These are phyloP conservation scores for Anser brachyrhynchus DNA, from an alignment of 2,113 vertebrate species.

Conservation along the genomic window DNA sequence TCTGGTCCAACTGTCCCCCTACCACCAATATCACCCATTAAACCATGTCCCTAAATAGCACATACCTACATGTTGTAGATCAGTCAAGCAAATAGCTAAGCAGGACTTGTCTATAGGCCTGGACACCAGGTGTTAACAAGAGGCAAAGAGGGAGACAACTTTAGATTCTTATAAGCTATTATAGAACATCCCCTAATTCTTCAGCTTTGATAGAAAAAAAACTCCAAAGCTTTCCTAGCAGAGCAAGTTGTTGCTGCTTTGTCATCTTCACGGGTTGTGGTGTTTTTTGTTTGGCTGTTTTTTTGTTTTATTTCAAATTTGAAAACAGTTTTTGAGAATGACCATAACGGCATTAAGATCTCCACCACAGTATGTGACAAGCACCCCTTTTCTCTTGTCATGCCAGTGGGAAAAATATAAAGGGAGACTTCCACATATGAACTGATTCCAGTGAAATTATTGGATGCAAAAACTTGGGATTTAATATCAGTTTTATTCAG, in stretches of 20 bases:
- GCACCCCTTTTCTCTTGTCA: not conserved
- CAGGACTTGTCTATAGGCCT: not conserved
- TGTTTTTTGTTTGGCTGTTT: not conserved
- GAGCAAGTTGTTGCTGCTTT: not conserved
- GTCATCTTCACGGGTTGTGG: not conserved
- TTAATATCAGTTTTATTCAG: not conserved
- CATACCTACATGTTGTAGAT: not conserved
- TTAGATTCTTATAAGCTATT: rapidly evolving
- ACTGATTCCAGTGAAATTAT: not conserved
- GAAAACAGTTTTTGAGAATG: not conserved
- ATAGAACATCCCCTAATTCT: not conserved
- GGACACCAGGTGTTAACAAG: not conserved
- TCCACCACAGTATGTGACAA: not conserved
- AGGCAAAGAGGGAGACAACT: not conserved
- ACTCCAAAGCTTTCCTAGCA: not conserved
- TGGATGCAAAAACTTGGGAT: not conserved
- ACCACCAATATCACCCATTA: too few relatives aligned
- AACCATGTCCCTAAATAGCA: too few relatives aligned
- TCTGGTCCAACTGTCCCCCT: too few relatives aligned
- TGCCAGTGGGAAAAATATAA: not conserved
- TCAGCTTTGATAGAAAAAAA: not conserved
- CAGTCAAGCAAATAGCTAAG: not conserved
- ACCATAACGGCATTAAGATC: not conserved
- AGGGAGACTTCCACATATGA: not conserved
- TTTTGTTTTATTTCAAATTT: not conserved